Percentiles rank a stretch among this genome's conserved stretches.
These are phyloP conservation scores for Phocoena sinus DNA, from an alignment of 2,113 vertebrate species.

Conservation along the genomic window DNA sequence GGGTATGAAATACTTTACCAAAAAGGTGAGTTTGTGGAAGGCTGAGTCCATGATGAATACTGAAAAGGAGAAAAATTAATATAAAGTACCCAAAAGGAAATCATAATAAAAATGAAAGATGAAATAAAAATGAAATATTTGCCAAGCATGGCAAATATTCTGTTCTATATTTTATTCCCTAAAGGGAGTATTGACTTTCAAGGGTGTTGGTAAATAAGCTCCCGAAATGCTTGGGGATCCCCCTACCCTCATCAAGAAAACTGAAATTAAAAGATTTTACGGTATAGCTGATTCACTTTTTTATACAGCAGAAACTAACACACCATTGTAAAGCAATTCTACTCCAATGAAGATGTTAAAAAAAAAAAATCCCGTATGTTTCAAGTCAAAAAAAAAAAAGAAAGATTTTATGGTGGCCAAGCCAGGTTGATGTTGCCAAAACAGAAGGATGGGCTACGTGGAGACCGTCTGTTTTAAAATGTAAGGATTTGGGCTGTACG, in stretches of 20 bases:
- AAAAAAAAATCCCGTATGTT: too few relatives aligned
- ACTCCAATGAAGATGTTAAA: too few relatives aligned
- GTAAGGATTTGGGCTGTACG: neutral
- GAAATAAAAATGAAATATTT: neutral
- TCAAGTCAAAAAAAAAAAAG: neutral
- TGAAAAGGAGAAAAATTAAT: neutral
- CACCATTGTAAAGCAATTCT: too few relatives aligned
- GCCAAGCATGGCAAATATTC: neutral
- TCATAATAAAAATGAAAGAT: slow-evolving; percentile 4
- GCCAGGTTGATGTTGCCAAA: neutral
- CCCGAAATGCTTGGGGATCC: neutral
- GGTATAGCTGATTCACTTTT: too few relatives aligned
- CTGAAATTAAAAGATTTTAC: neutral
- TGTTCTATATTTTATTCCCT: neutral
- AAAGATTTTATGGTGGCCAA: neutral
- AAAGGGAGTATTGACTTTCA: neutral
- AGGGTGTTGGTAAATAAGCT: neutral
- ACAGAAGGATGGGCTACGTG: neutral
- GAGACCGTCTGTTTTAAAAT: neutral
- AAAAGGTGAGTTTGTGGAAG: neutral
- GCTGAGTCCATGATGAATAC: neutral
- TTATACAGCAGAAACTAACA: too few relatives aligned
- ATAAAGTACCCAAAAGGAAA: neutral
- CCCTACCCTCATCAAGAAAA: neutral
- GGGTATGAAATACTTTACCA: neutral